Evolutionary conservation across 2,888 invertebrate species (phyloP).

Genomic region (Aproaerema taeniolella): DNA sequence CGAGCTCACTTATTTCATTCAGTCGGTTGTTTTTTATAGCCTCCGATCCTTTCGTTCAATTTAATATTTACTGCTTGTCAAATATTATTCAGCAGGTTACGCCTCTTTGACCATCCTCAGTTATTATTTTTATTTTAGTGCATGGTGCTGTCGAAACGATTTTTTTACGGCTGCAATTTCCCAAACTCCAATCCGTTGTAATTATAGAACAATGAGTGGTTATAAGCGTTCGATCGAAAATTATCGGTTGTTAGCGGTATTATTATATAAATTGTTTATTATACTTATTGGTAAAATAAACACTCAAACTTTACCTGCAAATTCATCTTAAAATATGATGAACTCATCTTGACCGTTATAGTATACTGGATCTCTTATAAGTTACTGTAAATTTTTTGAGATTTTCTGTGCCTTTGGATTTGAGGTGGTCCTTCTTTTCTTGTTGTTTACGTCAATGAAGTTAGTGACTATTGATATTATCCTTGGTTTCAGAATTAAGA

Average conservation of each 20-base stretch:
- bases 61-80: constrained; percentile 65
- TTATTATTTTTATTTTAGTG: constrained; percentile 53
- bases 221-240: constrained; percentile 19
- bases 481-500: too few relatives aligned
- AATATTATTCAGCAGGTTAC: constrained; percentile 53
- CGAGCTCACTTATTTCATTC: constrained; percentile 39
- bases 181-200: constrained; percentile 36
- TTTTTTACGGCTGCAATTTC: constrained; percentile 35
- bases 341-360: too few relatives aligned
- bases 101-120: constrained; percentile 40
- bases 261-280: too few relatives aligned
- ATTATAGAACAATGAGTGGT: constrained; percentile 36
- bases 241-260: constrained; percentile 30
- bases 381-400: too few relatives aligned
- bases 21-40: constrained; percentile 45
- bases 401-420: too few relatives aligned
- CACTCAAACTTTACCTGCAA: too few relatives aligned
- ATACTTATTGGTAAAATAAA: too few relatives aligned
- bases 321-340: too few relatives aligned
- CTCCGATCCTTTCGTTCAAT: constrained; percentile 49
- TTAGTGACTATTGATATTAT: too few relatives aligned
- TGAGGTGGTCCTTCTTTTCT: too few relatives aligned
- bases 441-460: too few relatives aligned
- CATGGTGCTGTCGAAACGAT: constrained; percentile 35
- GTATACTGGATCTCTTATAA: too few relatives aligned